phyloP scores from a whole-genome alignment of 1,140 invertebrate species.

The Drosophila lacteicornis region DNA sequence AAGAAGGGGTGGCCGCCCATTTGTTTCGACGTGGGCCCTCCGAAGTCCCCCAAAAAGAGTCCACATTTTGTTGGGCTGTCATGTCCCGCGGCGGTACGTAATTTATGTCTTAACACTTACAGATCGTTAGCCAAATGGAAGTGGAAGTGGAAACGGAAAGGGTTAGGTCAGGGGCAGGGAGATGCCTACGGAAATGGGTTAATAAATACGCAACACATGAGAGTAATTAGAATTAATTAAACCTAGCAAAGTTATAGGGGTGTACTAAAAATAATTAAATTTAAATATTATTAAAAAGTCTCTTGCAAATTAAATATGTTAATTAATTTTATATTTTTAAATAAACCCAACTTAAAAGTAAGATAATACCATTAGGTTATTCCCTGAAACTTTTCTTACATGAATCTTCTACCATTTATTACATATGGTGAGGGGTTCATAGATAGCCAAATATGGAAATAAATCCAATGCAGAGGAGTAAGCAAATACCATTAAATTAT shows the following conservation, averaged over 20 bases:
- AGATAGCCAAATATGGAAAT: neutral
- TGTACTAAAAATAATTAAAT: neutral
- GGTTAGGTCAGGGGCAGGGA: slow-evolving; percentile 14
- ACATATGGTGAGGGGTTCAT: neutral
- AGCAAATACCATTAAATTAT: slow-evolving; percentile 16
- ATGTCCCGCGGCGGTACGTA: slow-evolving; percentile 58
- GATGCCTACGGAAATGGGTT: slow-evolving; percentile 1
- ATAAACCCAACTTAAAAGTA: too few species aligned
- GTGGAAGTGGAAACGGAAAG: slow-evolving; percentile 12
- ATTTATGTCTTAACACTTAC: slow-evolving; percentile 70
- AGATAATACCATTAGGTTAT: too few species aligned
- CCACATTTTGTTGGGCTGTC: slow-evolving; percentile 69
- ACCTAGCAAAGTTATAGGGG: neutral
- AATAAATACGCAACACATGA: slow-evolving; percentile 18
- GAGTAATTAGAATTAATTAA: neutral
- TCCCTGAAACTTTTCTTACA: too few species aligned
- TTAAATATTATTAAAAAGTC: neutral
- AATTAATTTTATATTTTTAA: too few species aligned
- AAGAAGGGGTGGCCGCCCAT: slow-evolving; percentile 72
- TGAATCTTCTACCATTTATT: neutral
- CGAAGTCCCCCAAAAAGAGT: slow-evolving; percentile 25
- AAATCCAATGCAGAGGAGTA: neutral
- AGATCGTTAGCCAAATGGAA: slow-evolving; percentile 48
- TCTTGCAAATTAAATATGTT: too few species aligned
- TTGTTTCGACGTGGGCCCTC: slow-evolving; percentile 24